phyloP scores from a whole-genome alignment of 2,888 invertebrate genomes.

The Caenorhabditis afra region DNA sequence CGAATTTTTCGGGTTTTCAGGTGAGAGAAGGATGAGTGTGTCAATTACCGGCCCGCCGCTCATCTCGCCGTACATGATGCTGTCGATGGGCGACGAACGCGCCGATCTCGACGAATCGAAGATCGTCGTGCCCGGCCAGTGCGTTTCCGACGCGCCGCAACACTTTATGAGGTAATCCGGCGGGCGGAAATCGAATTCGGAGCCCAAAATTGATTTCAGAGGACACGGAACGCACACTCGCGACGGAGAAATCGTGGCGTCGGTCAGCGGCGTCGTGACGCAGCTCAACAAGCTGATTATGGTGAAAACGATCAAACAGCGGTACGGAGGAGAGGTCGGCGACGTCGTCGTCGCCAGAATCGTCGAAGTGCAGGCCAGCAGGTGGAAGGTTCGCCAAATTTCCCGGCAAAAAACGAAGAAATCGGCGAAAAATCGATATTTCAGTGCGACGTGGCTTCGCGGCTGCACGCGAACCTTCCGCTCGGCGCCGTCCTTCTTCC shows the following conservation, averaged over 20 bases:
- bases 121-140: constrained; percentile 65
- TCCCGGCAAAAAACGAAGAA: constrained; percentile 64
- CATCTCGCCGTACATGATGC: constrained; percentile 60
- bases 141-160: constrained; percentile 61
- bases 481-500: constrained; percentile 96
- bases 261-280: constrained; percentile 94
- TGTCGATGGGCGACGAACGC: constrained; percentile 51
- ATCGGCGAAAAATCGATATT: not conserved
- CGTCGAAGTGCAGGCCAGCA: constrained; percentile 88
- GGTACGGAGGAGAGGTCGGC: constrained; percentile 89
- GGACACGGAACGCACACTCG: constrained; percentile 94
- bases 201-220: constrained; percentile 83
- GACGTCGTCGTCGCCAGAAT: constrained; percentile 97
- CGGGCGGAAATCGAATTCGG: not conserved
- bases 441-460: constrained; percentile 86
- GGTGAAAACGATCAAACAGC: constrained; percentile 91
- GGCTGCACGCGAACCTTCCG: constrained; percentile 89
- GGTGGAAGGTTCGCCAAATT: constrained; percentile 81
- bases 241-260: constrained; percentile 88
- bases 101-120: constrained; percentile 55
- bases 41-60: constrained; percentile 54
- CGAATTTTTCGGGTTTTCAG: not conserved
- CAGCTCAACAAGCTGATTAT: constrained; percentile 95
- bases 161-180: constrained; percentile 70
- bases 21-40: constrained; percentile 24